Conservation (phyloP, 2,113 vertebrate species). For the Ancistrus triradiatus region DNA sequence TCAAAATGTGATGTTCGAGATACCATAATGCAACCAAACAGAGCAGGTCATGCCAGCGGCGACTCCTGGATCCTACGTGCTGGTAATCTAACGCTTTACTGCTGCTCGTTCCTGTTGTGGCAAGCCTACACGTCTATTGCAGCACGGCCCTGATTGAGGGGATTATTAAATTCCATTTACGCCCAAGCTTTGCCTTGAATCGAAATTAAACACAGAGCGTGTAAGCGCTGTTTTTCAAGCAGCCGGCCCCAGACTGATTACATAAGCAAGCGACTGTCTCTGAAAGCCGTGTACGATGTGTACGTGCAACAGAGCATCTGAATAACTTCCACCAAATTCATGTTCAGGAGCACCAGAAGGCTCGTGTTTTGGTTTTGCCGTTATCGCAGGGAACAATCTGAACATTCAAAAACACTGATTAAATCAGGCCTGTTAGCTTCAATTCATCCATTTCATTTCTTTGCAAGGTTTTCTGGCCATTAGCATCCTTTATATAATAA, state of each 20-base stretch:
- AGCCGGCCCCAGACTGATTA: constrained; percentile 20
- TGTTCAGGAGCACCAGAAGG: neutral
- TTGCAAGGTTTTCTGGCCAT: too few species aligned
- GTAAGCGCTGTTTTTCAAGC: constrained; percentile 9
- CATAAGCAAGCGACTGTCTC: constrained; percentile 18
- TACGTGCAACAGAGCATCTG: neutral
- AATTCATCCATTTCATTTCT: too few species aligned
- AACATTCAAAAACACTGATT: too few species aligned
- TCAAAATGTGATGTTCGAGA: neutral
- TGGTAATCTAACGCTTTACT: neutral
- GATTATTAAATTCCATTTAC: neutral
- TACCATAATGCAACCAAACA: too few species aligned
- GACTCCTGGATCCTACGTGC: too few species aligned
- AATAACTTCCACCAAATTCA: constrained; percentile 5
- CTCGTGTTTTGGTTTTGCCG: too few species aligned
- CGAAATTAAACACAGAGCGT: neutral
- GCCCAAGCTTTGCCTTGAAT: neutral
- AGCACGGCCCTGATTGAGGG: neutral
- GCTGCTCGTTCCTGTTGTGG: constrained; percentile 3
- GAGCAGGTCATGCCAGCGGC: too few species aligned
- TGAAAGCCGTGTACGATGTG: neutral
- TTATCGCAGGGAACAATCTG: too few species aligned
- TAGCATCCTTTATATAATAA: too few species aligned
- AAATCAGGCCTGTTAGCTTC: too few species aligned
- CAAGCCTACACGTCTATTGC: constrained; percentile 2